These are phyloP conservation scores for Pachypanchax playfairii DNA, from an alignment of 2,113 vertebrate species.

Conservation along the genomic window DNA sequence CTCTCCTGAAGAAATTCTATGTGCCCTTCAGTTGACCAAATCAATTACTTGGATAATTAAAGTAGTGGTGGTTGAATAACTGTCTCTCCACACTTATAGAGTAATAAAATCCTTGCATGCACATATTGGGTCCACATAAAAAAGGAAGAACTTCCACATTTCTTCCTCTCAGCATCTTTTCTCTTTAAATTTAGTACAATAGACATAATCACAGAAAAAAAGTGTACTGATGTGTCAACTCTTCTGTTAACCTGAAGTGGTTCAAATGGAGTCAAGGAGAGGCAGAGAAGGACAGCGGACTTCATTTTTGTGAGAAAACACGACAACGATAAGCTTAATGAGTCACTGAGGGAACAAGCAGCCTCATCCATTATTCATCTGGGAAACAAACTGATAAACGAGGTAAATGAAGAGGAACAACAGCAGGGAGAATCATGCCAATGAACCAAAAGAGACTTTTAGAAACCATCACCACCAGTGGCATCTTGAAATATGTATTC, in stretches of 20 bases:
- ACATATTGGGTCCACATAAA: neutral
- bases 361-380: slow-evolving; percentile 78
- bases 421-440: slow-evolving; percentile 42
- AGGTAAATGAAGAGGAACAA: slow-evolving; percentile 74
- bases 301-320: slow-evolving; percentile 38
- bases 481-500: slow-evolving; percentile 53
- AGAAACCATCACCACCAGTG: slow-evolving; percentile 28
- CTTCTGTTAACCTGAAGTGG: slow-evolving; percentile 53
- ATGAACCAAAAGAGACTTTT: slow-evolving; percentile 55
- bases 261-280: slow-evolving; percentile 20
- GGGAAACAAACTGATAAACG: slow-evolving; percentile 73
- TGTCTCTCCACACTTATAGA: neutral
- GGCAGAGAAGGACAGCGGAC: slow-evolving; percentile 21
- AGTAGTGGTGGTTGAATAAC: slow-evolving; percentile 8
- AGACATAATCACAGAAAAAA: slow-evolving; percentile 49
- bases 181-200: neutral
- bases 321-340: slow-evolving; percentile 57
- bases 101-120: slow-evolving; percentile 5
- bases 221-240: slow-evolving; percentile 30
- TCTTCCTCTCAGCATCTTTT: slow-evolving; percentile 22
- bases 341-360: slow-evolving; percentile 61
- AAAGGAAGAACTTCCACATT: slow-evolving; percentile 6
- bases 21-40: slow-evolving; percentile 15
- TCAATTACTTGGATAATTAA: neutral
- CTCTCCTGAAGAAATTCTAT: neutral